These are phyloP conservation scores for Cephus spinipes DNA, from an alignment of 2,888 invertebrate species.

Conservation along the genomic window DNA sequence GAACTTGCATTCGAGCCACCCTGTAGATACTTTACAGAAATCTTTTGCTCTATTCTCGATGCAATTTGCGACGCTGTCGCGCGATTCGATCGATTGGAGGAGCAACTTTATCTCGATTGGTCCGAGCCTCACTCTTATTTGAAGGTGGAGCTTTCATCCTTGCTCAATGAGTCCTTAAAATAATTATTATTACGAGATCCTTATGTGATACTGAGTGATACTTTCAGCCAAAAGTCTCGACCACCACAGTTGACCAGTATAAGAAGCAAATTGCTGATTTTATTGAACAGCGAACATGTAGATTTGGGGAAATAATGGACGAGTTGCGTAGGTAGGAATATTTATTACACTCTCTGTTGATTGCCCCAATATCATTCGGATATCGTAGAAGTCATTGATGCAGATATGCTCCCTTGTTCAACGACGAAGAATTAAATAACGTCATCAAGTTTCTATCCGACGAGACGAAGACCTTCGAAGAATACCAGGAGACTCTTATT, in stretches of 20 bases:
- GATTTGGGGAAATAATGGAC: slow-evolving; percentile 77
- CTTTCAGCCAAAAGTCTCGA: slow-evolving; percentile 79
- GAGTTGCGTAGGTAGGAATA: slow-evolving; percentile 69
- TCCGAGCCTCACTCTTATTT: slow-evolving; percentile 40
- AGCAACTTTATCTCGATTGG: slow-evolving; percentile 79
- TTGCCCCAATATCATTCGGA: neutral
- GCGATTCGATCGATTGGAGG: slow-evolving; percentile 83
- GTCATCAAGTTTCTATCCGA: slow-evolving; percentile 77
- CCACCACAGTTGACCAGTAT: slow-evolving; percentile 75
- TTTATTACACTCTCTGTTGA: neutral
- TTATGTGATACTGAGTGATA: slow-evolving; percentile 10
- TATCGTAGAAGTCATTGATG: neutral
- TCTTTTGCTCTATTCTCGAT: slow-evolving; percentile 79
- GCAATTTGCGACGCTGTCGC: slow-evolving; percentile 80
- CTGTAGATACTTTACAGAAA: slow-evolving; percentile 80
- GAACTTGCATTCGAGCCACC: slow-evolving; percentile 79
- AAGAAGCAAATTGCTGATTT: slow-evolving; percentile 75
- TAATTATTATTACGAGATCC: neutral
- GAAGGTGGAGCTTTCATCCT: slow-evolving; percentile 36
- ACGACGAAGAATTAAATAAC: slow-evolving; percentile 43
- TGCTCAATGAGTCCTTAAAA: neutral
- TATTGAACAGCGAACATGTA: slow-evolving; percentile 77
- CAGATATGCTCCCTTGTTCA: slow-evolving; percentile 52
- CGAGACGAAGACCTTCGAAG: slow-evolving; percentile 73
- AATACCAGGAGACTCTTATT: slow-evolving; percentile 73